Conservation (phyloP, 2,113 vertebrate species). For the Microtus oregoni region DNA sequence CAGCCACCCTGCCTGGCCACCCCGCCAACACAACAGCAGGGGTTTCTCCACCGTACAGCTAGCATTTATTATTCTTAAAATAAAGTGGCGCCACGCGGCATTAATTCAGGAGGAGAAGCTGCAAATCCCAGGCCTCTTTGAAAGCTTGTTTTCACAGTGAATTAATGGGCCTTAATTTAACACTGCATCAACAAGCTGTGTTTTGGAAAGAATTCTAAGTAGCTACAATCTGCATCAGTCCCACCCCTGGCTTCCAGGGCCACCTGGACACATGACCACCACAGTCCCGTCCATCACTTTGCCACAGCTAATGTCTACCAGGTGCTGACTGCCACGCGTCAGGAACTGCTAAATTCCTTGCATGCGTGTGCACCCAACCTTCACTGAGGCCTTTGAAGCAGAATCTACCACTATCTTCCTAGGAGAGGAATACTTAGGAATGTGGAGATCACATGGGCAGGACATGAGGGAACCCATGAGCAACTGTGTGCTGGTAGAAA, state of each 20-base stretch:
- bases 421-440: background rate
- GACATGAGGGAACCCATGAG: too few species aligned
- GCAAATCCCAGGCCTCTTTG: conserved; percentile 77
- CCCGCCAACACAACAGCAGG: conserved; percentile 2
- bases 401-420: background rate
- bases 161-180: conserved; percentile 85
- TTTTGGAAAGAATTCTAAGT: conserved; percentile 76
- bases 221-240: background rate
- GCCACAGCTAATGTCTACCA: background rate
- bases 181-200: conserved; percentile 69
- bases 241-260: background rate
- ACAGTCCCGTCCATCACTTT: background rate
- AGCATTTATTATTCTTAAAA: conserved; percentile 81
- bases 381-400: background rate
- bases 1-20: background rate
- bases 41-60: conserved; percentile 19
- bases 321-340: background rate
- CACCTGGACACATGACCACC: background rate
- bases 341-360: background rate
- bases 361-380: background rate
- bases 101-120: conserved; percentile 81
- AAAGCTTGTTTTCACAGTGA: conserved; percentile 83
- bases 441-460: background rate
- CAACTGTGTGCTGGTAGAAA: background rate
- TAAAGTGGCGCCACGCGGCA: conserved; percentile 65